These are phyloP conservation scores for Scotopteryx bipunctaria DNA, from an alignment of 2,888 invertebrate genomes.

Conservation along the genomic window DNA sequence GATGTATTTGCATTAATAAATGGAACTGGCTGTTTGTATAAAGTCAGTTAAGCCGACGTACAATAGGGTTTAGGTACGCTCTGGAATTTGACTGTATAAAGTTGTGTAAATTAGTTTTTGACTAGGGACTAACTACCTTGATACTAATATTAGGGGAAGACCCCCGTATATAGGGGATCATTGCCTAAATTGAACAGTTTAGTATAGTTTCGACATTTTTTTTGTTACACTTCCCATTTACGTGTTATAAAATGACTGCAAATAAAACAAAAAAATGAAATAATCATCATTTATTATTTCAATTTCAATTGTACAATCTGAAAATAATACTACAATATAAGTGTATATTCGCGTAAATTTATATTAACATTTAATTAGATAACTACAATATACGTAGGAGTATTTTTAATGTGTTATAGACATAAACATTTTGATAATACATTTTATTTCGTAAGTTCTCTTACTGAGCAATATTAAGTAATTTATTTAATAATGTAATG, in stretches of 20 bases:
- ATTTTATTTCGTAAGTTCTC: slow-evolving; percentile 40
- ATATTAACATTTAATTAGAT: slow-evolving; percentile 41
- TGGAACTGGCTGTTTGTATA: neutral
- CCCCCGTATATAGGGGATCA: too few species aligned
- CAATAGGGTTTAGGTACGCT: neutral
- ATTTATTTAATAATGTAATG: slow-evolving; percentile 30
- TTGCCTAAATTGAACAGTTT: too few species aligned
- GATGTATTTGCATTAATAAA: neutral
- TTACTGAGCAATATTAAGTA: slow-evolving; percentile 49
- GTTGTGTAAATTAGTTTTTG: too few species aligned
- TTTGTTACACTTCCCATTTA: too few species aligned
- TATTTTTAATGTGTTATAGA: slow-evolving; percentile 42
- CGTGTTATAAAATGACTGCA: neutral
- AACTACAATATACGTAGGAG: slow-evolving; percentile 39
- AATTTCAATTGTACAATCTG: slow-evolving; percentile 61
- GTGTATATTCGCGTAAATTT: slow-evolving; percentile 57
- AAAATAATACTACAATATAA: slow-evolving; percentile 60
- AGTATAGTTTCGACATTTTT: too few species aligned
- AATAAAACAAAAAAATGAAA: slow-evolving; percentile 25
- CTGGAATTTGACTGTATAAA: too few species aligned
- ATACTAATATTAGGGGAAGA: too few species aligned
- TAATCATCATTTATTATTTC: slow-evolving; percentile 61
- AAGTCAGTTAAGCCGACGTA: neutral
- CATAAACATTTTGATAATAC: slow-evolving; percentile 43
- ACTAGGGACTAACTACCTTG: too few species aligned